These are phyloP conservation scores for Tupaia tana DNA, from an alignment of 2,113 vertebrate genomes.

Conservation along the genomic window DNA sequence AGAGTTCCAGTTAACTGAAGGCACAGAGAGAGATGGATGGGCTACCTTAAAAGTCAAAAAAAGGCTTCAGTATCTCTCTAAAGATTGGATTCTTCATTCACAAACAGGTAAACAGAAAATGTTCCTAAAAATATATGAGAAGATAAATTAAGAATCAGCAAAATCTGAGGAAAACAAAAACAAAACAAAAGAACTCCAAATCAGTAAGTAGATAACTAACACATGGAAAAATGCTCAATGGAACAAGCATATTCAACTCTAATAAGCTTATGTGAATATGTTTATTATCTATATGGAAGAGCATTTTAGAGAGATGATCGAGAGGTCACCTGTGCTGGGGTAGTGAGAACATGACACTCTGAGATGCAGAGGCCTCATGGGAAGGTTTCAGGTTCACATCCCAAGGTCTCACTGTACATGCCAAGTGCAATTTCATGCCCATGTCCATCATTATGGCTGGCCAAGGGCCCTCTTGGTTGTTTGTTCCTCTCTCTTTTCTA, in stretches of 20 bases:
- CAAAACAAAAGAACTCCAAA: neutral
- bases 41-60: neutral
- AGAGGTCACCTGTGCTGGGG: no score
- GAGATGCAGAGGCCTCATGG: no score
- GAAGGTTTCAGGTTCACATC: no score
- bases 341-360: no score
- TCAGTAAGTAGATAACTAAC: conserved; percentile 13
- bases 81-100: neutral
- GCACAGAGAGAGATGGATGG: neutral
- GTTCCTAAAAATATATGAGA: neutral
- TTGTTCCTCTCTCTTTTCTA: no score
- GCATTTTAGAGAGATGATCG: neutral
- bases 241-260: neutral
- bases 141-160: conserved; percentile 1
- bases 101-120: neutral
- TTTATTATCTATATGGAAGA: neutral
- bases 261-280: neutral
- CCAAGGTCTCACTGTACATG: no score
- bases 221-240: neutral
- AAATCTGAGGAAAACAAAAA: neutral
- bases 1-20: neutral
- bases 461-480: no score
- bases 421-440: no score
- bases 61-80: neutral
- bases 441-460: no score